phyloP scores from a whole-genome alignment of 2,113 vertebrate genomes.

The Cephalopterus ornatus region DNA sequence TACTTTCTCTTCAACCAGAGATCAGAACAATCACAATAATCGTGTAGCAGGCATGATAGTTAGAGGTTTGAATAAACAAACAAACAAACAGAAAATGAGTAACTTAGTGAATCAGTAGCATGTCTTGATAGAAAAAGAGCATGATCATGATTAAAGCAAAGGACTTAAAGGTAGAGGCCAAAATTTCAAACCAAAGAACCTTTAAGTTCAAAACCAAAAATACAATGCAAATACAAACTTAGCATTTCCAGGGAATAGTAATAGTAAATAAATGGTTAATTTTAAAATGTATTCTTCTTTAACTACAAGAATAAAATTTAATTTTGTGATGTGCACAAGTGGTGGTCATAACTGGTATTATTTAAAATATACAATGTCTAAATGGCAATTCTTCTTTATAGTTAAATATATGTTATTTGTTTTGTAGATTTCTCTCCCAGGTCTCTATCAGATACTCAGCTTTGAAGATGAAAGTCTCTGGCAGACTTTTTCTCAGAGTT shows the following conservation, averaged over 20 bases:
- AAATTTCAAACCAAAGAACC: background rate
- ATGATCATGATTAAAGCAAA: background rate
- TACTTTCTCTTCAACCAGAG: background rate
- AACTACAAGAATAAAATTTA: background rate
- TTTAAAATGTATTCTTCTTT: background rate
- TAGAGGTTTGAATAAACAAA: background rate
- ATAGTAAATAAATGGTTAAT: background rate
- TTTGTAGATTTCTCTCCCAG: conserved; percentile 84
- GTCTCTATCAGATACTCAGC: conserved; percentile 84
- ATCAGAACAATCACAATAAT: background rate
- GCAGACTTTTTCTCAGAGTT: conserved; percentile 87
- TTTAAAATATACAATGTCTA: background rate
- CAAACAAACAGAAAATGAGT: background rate
- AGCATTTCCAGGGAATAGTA: background rate
- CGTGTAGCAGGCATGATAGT: background rate
- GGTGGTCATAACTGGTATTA: background rate
- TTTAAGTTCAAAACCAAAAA: background rate
- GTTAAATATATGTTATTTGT: background rate
- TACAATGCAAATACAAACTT: background rate
- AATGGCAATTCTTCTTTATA: background rate
- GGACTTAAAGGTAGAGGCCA: background rate
- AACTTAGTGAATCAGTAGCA: background rate
- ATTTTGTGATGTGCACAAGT: background rate
- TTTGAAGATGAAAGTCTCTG: conserved; percentile 88
- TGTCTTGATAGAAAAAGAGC: background rate